Conservation (phyloP, 2,113 vertebrate genomes). For the Muntiacus muntjak region DNA sequence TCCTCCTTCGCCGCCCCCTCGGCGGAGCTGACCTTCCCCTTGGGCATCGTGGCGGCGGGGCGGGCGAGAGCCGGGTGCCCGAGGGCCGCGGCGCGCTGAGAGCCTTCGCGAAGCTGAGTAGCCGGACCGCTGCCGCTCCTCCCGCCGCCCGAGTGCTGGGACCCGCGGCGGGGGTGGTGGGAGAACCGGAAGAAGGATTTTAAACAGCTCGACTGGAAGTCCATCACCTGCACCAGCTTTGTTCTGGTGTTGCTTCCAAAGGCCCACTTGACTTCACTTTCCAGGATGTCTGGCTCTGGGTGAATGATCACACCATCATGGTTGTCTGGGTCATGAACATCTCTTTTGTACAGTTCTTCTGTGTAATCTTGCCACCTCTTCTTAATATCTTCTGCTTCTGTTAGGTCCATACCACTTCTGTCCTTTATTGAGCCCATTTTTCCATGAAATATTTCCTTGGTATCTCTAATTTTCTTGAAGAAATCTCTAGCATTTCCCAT, state of each 20-base stretch:
- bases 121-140: no score
- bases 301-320: neutral
- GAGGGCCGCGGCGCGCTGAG: no score
- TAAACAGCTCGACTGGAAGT: neutral
- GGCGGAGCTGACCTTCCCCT: no score
- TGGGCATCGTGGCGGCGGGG: no score
- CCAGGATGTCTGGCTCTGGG: neutral
- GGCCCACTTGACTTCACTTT: neutral
- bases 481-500: neutral
- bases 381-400: neutral
- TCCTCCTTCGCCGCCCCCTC: no score
- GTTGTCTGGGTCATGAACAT: neutral
- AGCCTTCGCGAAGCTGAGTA: no score
- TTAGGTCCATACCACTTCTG: neutral
- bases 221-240: neutral
- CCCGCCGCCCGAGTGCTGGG: no score
- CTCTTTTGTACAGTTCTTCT: neutral
- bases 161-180: no score
- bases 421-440: neutral
- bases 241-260: neutral
- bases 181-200: neutral
- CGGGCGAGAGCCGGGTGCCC: no score
- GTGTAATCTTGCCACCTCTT: neutral
- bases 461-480: neutral
- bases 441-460: neutral